Base-by-base conservation (phyloP, 2,888 invertebrate genomes). In the Parnassius smintheus region DNA sequence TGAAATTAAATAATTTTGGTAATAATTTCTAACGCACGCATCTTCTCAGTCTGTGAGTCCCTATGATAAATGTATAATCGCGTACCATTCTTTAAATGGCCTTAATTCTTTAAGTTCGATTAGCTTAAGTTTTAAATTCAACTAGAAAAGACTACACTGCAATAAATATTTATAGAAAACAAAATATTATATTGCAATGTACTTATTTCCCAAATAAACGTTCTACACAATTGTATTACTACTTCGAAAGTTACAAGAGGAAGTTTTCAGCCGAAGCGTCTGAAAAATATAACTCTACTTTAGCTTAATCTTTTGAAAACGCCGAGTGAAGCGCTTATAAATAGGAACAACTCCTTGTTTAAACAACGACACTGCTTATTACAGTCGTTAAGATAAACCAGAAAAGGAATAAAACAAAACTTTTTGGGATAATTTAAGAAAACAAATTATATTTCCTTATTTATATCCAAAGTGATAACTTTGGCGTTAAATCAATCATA, bases 221-320 rank as follows among this genome's bases (percentile, higher is more conserved):
- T 49, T 9, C 49, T 49, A 49, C 49, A 49, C 49, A 13, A 13
- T 49, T 49, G 49, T 49, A 18, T 13, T 4, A 8, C 49, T 4
- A 8, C 49, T 49, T 49, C 8, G 13, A 2, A 56, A 46, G 44
- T 56, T 25, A 11, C 44, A 56, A 56, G 56, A 50, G 44, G 25
- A 56, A 61, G 56, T 61, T 60, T 61, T 56, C 18, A 61, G 55
- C 51, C 22, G 50, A 50, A 56, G 56, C 51, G 56, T 56, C 56
- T 51, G 56, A 61, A 61, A 61, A 61, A 61, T 61, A 61, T 61
- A 56, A 61, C 52, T 56, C 46, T 56, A 61, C 56, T 56, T 61
- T 61, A 61, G 61, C 44, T 61, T 61, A 61, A 61, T 61, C 61
- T 61, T 61, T 61, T 52, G 61, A 61, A 61, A 61, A 61, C 61